Percentiles rank a stretch among this genome's conserved stretches.
phyloP scores from a whole-genome alignment of 2,113 vertebrate species.

The Gasterosteus aculeatus region DNA sequence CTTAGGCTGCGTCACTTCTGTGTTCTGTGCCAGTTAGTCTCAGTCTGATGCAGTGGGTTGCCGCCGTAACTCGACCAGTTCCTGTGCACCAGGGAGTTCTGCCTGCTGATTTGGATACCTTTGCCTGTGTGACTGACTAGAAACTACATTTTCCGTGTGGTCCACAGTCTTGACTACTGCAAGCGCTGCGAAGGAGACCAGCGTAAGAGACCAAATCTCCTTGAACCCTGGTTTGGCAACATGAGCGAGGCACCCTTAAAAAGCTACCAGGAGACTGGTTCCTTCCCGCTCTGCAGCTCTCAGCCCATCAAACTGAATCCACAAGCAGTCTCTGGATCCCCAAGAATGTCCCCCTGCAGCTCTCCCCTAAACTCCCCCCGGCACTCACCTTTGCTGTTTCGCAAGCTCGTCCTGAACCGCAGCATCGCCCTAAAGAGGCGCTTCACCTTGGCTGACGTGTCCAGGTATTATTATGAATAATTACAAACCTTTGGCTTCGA shows the following conservation, averaged over 20 bases:
- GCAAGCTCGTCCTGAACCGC: constrained; percentile 86
- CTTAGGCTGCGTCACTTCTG: no score
- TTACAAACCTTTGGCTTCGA: not conserved
- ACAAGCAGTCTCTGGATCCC: constrained; percentile 70
- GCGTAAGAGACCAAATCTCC: not conserved
- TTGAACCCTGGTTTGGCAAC: constrained; percentile 1
- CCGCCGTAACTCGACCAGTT: no score
- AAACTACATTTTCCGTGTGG: no score
- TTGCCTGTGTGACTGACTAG: no score
- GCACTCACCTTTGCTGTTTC: constrained; percentile 85
- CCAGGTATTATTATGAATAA: constrained; percentile 82
- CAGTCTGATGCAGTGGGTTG: no score
- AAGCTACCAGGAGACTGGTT: constrained; percentile 35
- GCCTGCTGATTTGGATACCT: no score
- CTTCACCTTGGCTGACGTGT: constrained; percentile 91
- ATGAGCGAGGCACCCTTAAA: constrained; percentile 64
- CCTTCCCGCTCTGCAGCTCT: constrained; percentile 40
- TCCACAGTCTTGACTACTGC: no score
- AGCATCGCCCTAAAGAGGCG: constrained; percentile 87
- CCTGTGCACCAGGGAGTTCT: no score
- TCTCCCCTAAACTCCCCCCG: constrained; percentile 80
- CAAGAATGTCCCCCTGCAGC: constrained; percentile 76
- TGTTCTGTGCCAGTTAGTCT: no score
- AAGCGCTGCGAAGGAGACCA: constrained; percentile 9
- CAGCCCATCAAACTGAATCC: constrained; percentile 62